Conservation (phyloP, 2,888 invertebrate species). For the Pandemis heparana region DNA sequence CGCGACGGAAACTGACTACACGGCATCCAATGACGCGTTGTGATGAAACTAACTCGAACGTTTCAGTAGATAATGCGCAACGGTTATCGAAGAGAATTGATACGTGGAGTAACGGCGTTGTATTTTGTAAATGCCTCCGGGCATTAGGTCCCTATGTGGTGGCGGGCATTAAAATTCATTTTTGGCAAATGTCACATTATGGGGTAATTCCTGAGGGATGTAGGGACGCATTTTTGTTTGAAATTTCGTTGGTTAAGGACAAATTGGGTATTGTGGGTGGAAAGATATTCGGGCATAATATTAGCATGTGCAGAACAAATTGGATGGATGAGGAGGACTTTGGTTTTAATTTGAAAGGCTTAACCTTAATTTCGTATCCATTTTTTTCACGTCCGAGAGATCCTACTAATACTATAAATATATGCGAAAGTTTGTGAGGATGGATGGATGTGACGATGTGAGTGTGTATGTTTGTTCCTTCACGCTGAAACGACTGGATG, state of each 20-base stretch:
- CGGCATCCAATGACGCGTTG: slow-evolving; percentile 3
- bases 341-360: slow-evolving; percentile 32
- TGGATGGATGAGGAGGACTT: slow-evolving; percentile 32
- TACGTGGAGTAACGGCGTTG: not conserved
- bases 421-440: no score
- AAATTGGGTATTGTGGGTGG: slow-evolving; percentile 41
- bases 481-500: no score
- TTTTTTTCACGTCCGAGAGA: not conserved
- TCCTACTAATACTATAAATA: not conserved
- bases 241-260: slow-evolving; percentile 44
- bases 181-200: slow-evolving; percentile 64
- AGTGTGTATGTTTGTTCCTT: no score
- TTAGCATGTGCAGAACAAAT: slow-evolving; percentile 32
- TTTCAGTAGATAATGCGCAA: not conserved
- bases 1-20: not conserved
- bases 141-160: slow-evolving; percentile 46
- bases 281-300: slow-evolving; percentile 32
- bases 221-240: slow-evolving; percentile 49
- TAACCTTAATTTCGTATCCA: slow-evolving; percentile 27
- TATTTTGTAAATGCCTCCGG: slow-evolving; percentile 36
- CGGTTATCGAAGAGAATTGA: not conserved
- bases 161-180: slow-evolving; percentile 62
- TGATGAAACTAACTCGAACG: not conserved
- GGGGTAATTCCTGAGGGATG: slow-evolving; percentile 52
- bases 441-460: no score